Base-by-base conservation (phyloP, 2,888 invertebrate species). In the Caenorhabditis doughertyi region DNA sequence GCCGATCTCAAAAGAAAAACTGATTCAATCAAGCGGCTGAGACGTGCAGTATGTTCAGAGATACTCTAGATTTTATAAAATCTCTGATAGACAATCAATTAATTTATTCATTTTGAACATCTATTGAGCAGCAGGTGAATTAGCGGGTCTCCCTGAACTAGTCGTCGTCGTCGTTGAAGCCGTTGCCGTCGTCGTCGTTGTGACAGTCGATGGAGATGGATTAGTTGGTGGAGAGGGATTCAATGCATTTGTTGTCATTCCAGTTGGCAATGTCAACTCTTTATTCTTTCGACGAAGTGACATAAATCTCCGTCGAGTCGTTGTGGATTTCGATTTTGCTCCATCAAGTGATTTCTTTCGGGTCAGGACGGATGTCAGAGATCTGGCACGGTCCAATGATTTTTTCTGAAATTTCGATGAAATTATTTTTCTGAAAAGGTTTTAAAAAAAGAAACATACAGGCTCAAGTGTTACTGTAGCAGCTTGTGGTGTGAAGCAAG, bases 271-370 rank as follows among this genome's bases (percentile, higher is more conserved):
- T 25, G 42, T 13, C n/a, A 44, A n/a, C 0, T 25, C 1, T n/a
- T 44, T 44, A 27, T 62, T 62, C 27, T 27, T 62, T 9, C 60
- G 42, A 13, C 42, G 60, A 16, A 44, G 44, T 23, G 60, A 62
- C 2, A 62, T 9, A 16, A 62, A 62, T 42, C 25, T 4, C 2
- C 60, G 60, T 51, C 51, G 23, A 8, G 51, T 25, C 13, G 39
- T 13, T 5, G 49, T 5, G 8, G n/a, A 23, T 49, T 67, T 53
- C 5, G 51, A 27, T 27, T 62, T 27, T 27, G 16, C 23, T 11
- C 58, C 58, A n/a, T 64, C 64, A 29, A 11, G 23, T 5, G 64
- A 64, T 21, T 64, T 64, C 13, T 64, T 64, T 0, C 64, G 64
- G 3, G 18, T n/a, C 27, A 64, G 32, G 3, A 29, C 49, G 5